Evolutionary conservation across 2,797 vertebrate species (phyloP).

Genomic region (Pristis pectinata): DNA sequence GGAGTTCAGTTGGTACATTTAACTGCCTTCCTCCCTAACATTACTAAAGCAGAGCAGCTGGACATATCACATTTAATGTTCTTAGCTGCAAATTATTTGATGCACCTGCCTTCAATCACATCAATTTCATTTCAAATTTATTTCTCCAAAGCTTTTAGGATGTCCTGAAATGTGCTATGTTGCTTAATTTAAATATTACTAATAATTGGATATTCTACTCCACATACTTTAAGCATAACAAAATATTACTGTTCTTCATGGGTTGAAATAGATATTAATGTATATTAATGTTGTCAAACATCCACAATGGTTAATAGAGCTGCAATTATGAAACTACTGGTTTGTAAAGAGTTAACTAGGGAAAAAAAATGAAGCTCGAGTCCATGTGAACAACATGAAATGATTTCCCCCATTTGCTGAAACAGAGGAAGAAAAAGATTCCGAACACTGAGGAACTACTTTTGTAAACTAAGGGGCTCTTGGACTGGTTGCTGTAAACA

Average conservation of each 20-base stretch:
- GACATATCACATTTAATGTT: neutral
- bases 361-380: neutral
- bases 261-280: neutral
- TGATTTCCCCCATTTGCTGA: neutral
- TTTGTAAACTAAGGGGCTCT: slow-evolving; percentile 8
- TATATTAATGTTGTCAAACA: neutral
- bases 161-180: neutral
- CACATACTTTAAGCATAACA: neutral
- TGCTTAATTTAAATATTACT: neutral
- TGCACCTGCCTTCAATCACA: neutral
- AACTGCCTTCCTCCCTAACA: neutral
- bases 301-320: neutral
- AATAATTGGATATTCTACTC: neutral
- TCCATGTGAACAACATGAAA: neutral
- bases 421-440: slow-evolving; percentile 22
- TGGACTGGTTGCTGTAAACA: neutral
- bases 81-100: neutral
- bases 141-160: neutral
- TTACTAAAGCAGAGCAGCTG: neutral
- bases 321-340: neutral
- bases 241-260: neutral
- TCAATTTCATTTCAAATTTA: neutral
- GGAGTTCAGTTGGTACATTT: neutral
- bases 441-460: neutral
- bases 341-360: neutral